These are phyloP conservation scores for Drosophila anomalipes DNA, from an alignment of 2,888 invertebrate genomes.

Conservation along the genomic window DNA sequence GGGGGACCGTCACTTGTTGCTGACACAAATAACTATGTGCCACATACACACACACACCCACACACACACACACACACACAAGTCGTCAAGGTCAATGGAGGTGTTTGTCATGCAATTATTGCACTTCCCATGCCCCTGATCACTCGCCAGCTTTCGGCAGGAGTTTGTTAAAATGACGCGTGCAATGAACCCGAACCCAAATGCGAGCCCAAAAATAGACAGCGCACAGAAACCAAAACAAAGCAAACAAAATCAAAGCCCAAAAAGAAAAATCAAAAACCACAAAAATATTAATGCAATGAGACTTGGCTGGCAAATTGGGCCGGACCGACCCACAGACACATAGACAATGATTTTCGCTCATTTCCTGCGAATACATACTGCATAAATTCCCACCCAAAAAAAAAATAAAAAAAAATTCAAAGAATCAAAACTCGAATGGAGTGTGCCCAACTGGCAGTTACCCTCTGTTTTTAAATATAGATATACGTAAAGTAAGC, in stretches of 20 bases:
- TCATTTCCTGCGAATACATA: slow-evolving; percentile 70
- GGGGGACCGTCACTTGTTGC: slow-evolving; percentile 62
- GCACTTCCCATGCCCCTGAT: neutral
- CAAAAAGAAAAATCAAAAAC: slow-evolving; percentile 1
- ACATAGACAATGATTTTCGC: slow-evolving; percentile 63
- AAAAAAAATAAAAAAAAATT: neutral
- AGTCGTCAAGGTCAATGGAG: slow-evolving; percentile 60
- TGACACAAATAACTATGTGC: slow-evolving; percentile 26
- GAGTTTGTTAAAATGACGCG: slow-evolving; percentile 26
- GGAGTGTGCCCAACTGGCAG: neutral
- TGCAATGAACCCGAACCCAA: slow-evolving; percentile 67
- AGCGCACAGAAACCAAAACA: neutral
- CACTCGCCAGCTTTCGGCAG: neutral
- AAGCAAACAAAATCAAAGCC: slow-evolving; percentile 11
- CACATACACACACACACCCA: neutral
- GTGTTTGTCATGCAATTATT: slow-evolving; percentile 17
- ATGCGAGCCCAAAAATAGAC: slow-evolving; percentile 18
- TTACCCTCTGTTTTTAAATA: neutral
- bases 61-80: neutral
- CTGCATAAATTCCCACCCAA: slow-evolving; percentile 9
- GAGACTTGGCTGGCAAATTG: slow-evolving; percentile 50
- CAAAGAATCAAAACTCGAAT: neutral
- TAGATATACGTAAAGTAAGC: too few relatives aligned
- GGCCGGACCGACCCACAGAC: slow-evolving; percentile 52
- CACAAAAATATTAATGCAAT: slow-evolving; percentile 31